Conservation (phyloP, 37 sponge, comb jelly and placozoan genomes). For the Aphrocallistes beatrix region DNA sequence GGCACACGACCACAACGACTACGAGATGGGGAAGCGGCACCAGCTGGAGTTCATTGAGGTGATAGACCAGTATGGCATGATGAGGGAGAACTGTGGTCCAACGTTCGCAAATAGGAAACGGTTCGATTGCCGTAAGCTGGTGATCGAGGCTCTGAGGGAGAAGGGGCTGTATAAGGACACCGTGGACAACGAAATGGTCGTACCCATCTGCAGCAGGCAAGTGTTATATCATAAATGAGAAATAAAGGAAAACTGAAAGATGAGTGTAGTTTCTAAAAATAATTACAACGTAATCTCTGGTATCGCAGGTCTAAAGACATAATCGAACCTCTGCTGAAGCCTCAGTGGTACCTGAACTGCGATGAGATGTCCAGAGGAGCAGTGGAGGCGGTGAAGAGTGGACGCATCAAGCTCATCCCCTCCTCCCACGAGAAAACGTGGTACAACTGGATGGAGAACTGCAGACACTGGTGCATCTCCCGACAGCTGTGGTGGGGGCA, state of each 20-base stretch:
- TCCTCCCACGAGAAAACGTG: conserved; percentile 75
- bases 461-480: conserved; percentile 92
- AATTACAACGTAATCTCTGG: too few relatives aligned
- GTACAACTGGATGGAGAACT: conserved; percentile 78
- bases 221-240: too few relatives aligned
- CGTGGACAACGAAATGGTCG: conserved; percentile 79
- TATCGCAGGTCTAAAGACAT: conserved; percentile 89
- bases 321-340: conserved; percentile 93
- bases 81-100: conserved; percentile 50
- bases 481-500: conserved; percentile 99
- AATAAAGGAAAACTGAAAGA: too few relatives aligned
- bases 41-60: conserved; percentile 76
- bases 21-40: conserved; percentile 85
- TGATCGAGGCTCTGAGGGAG: conserved; percentile 83
- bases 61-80: conserved; percentile 80
- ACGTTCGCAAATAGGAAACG: conserved; percentile 71
- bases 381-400: conserved; percentile 62
- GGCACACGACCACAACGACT: conserved; percentile 94
- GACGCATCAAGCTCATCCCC: conserved; percentile 68
- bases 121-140: conserved; percentile 73
- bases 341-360: conserved; percentile 90
- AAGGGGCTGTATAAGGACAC: conserved; percentile 72
- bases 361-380: conserved; percentile 74
- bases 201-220: conserved; percentile 73
- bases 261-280: too few relatives aligned